Evolutionary conservation across 2,888 invertebrate genomes (phyloP), one percentile per base, ranked within the genome.

Genomic region (Furcula furcula): DNA sequence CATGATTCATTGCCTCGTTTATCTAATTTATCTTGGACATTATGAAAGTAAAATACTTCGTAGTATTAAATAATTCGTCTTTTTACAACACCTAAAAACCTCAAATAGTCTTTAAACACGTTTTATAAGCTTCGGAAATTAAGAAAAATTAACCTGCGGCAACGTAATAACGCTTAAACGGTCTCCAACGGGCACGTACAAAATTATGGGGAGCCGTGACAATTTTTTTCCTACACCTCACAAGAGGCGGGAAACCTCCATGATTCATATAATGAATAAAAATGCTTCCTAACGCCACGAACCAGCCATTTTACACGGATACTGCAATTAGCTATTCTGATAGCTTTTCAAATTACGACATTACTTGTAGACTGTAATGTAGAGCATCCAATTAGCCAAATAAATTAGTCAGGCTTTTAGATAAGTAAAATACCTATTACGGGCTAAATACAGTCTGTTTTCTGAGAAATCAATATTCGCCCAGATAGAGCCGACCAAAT

Each of bases 241-340:
- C 50, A 46, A 57, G 41, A 69, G 57, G 45, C 59, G 64, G 67
- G 72, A 76, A 80, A 80, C 79, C 72, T 22, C 43, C 16, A 71
- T 86, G 86, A 87, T 85, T 87, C 85, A 86, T 87, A 68, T 88
- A 86, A 88, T 88, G 88, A 87, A 84, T 87, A 88, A 87, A 87
- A 86, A 88, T 87, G 85, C 75, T 76, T 65, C 56, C 64, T 57
- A 62, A 53, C 54, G 58, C 63, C 55, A 47, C 48, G 44, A 44
- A 39, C 51, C 41, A 49, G 65, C 66, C 69, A 71, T 75, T 79
- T 78, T 68, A 60, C 71, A 64, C 68, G 71, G 76, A 81, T 78
- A 72, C 65, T 75, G 75, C 78, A 84, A 87, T 87, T 87, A 86
- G 77, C 74, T 53, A 55, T 54, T 53, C 68, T 77, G 70, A 81